Evolutionary conservation across 2,888 invertebrate species (phyloP).

Genomic region (Nephrotoma appendiculata): DNA sequence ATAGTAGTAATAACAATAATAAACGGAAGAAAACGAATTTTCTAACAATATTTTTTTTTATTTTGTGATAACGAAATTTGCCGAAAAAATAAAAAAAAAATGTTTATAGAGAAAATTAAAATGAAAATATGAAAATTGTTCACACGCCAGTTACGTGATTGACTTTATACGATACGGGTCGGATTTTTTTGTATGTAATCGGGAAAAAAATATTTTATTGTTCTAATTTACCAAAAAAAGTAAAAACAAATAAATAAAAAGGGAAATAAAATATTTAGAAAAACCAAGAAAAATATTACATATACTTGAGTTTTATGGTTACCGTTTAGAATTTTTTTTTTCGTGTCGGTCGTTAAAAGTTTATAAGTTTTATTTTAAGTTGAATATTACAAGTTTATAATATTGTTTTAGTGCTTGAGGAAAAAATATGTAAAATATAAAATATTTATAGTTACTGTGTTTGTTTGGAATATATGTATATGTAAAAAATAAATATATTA

Average conservation of each 20-base stretch:
- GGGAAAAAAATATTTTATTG: background rate
- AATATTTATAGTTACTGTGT: background rate
- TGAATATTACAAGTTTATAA: background rate
- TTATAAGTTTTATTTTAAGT: background rate
- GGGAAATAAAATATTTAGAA: background rate
- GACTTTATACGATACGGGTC: background rate
- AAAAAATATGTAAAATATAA: background rate
- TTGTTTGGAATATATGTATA: background rate
- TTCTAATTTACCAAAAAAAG: background rate
- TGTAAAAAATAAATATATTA: background rate
- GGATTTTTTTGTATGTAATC: background rate
- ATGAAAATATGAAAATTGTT: background rate
- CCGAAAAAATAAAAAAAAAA: background rate
- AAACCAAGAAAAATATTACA: background rate
- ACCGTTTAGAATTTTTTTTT: background rate
- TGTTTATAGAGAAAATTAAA: background rate
- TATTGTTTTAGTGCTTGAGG: background rate
- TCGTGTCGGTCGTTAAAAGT: background rate
- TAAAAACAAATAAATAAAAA: background rate
- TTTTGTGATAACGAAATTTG: constrained; percentile 2
- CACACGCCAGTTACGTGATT: constrained; percentile 3
- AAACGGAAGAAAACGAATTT: background rate
- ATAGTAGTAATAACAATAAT: background rate
- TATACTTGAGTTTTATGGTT: background rate
- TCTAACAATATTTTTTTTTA: background rate